Evolutionary conservation across 2,888 invertebrate species (phyloP).

Genomic region (Ophion costatus): DNA sequence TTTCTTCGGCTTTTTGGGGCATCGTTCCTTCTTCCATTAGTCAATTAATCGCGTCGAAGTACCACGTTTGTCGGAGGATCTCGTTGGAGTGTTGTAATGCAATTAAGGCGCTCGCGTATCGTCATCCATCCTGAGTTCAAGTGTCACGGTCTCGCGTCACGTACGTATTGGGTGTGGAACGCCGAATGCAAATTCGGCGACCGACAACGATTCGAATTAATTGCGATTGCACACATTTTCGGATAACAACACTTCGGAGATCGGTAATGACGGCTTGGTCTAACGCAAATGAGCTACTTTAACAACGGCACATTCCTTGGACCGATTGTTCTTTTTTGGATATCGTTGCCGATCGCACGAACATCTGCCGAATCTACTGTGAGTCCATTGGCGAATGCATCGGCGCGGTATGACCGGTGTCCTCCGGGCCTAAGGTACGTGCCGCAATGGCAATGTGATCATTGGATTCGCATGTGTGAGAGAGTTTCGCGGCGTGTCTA

Average conservation of each 20-base stretch:
- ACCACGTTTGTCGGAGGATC: not conserved
- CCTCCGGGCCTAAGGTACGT: not conserved
- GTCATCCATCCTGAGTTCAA: not conserved
- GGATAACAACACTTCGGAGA: constrained; percentile 1
- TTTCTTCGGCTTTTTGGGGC: not conserved
- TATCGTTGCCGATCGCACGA: not conserved
- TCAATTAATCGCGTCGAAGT: not conserved
- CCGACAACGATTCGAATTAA: not conserved
- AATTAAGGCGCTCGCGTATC: not conserved
- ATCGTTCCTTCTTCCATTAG: not conserved
- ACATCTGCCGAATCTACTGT: too few species aligned
- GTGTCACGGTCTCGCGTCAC: not conserved
- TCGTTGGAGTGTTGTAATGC: not conserved
- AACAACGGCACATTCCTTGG: not conserved
- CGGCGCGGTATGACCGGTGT: too few species aligned
- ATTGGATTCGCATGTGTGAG: not conserved
- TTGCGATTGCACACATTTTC: too few species aligned
- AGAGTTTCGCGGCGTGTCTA: constrained; percentile 5
- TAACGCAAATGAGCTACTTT: not conserved
- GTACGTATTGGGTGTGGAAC: too few species aligned
- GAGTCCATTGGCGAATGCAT: too few species aligned
- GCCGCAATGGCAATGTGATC: not conserved
- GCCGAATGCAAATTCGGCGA: not conserved
- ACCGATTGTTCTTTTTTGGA: not conserved
- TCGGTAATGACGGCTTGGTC: not conserved